phyloP scores from a whole-genome alignment of 2,888 invertebrate species.

The Conops quadrifasciatus region DNA sequence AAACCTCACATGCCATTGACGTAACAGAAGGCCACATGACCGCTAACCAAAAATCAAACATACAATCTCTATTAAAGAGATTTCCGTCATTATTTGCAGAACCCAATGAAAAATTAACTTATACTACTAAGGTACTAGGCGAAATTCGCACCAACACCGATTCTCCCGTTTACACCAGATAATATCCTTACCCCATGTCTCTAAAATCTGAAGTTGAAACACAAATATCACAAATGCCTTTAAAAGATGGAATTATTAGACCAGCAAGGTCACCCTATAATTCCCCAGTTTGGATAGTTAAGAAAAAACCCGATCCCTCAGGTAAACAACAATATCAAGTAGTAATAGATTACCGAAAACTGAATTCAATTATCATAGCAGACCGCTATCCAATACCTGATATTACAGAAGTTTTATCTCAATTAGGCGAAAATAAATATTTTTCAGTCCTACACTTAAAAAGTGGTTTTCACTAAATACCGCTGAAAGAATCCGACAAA shows the following conservation, averaged over 20 bases:
- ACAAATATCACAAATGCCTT: neutral
- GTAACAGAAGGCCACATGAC: too few relatives aligned
- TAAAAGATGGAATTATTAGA: conserved; percentile 8
- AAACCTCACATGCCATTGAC: too few relatives aligned
- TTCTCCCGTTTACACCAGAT: neutral
- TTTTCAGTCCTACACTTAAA: conserved; percentile 39
- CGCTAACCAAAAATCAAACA: too few relatives aligned
- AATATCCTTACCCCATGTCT: conserved; percentile 5
- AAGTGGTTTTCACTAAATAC: conserved; percentile 42
- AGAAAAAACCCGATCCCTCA: conserved; percentile 13
- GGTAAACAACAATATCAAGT: too few relatives aligned
- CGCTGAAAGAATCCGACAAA: conserved; percentile 21
- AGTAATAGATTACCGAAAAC: too few relatives aligned
- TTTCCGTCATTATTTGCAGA: neutral
- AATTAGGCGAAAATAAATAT: conserved; percentile 33
- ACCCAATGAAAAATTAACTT: conserved; percentile 1
- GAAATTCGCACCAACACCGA: neutral
- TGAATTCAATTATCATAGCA: too few relatives aligned
- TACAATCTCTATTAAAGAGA: too few relatives aligned
- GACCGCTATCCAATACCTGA: too few relatives aligned
- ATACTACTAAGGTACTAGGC: neutral
- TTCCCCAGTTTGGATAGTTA: conserved; percentile 7
- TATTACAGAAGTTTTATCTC: conserved; percentile 34
- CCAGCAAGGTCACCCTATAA: conserved; percentile 4
- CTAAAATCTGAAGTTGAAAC: neutral